These are phyloP conservation scores for Tragelaphus oryx DNA, from an alignment of 2,797 vertebrate species.

Conservation along the genomic window DNA sequence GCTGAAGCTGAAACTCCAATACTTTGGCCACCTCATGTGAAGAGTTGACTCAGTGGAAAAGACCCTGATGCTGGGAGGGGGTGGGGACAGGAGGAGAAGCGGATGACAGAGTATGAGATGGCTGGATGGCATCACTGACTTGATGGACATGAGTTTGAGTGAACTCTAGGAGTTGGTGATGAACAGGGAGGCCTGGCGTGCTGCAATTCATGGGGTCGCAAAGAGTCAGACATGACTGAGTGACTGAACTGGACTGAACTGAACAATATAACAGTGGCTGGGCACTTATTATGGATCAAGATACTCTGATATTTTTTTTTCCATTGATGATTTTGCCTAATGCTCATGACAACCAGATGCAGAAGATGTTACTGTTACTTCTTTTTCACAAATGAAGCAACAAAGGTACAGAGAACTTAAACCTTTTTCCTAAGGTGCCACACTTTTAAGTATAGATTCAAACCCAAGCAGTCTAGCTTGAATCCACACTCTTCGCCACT, in stretches of 20 bases:
- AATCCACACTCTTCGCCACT: neutral
- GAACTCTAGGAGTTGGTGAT: no score
- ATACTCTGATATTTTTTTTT: neutral
- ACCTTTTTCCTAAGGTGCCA: neutral
- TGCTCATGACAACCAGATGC: neutral
- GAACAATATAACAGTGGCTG: neutral
- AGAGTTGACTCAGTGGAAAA: no score
- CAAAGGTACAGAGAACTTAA: neutral
- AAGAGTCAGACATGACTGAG: no score
- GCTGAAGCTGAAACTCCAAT: no score
- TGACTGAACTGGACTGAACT: no score
- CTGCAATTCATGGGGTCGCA: accelerated
- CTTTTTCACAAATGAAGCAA: neutral
- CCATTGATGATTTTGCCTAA: neutral
- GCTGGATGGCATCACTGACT: no score
- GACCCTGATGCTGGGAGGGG: no score
- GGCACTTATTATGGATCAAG: neutral
- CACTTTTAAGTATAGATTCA: neutral
- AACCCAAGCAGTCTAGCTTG: neutral
- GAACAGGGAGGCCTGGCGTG: no score
- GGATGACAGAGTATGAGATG: no score
- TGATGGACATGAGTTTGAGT: no score
- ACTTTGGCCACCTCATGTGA: no score
- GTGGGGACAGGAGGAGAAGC: no score
- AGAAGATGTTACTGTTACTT: neutral